These are phyloP conservation scores for Mythimna ferrago DNA, from an alignment of 2,888 invertebrate species.

Conservation along the genomic window DNA sequence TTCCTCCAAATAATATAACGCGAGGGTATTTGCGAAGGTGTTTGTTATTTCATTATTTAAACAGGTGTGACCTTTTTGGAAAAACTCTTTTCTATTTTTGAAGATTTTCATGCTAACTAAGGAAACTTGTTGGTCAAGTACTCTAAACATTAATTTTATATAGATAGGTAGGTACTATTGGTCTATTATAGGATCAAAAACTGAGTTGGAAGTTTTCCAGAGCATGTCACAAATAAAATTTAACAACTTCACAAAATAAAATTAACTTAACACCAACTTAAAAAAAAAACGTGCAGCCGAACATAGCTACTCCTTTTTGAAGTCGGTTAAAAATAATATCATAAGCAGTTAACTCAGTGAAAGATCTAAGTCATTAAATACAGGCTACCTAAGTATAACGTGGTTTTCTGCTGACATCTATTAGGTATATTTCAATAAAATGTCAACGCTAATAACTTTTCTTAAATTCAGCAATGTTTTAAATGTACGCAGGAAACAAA, in stretches of 20 bases:
- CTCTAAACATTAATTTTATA: neutral
- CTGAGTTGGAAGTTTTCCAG: neutral
- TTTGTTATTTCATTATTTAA: constrained; percentile 1
- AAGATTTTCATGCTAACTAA: neutral
- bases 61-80: neutral
- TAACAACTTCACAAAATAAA: too few relatives aligned
- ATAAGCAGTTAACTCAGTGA: neutral
- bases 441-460: constrained; percentile 13
- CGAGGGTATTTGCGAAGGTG: constrained; percentile 7
- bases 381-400: neutral
- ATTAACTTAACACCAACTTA: neutral
- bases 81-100: neutral
- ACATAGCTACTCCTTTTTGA: too few relatives aligned
- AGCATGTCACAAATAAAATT: neutral
- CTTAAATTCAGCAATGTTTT: constrained; percentile 22
- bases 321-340: constrained; percentile 1
- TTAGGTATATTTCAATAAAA: constrained; percentile 16
- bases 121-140: neutral
- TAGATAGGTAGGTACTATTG: neutral
- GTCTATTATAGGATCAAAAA: neutral
- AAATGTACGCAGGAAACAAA: constrained; percentile 40
- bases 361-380: constrained; percentile 8
- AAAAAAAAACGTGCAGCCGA: neutral
- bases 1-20: neutral
- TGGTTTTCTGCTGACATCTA: constrained; percentile 19